These are phyloP conservation scores for Parnassius glacialis DNA, from an alignment of 2,888 invertebrate species.

Conservation along the genomic window DNA sequence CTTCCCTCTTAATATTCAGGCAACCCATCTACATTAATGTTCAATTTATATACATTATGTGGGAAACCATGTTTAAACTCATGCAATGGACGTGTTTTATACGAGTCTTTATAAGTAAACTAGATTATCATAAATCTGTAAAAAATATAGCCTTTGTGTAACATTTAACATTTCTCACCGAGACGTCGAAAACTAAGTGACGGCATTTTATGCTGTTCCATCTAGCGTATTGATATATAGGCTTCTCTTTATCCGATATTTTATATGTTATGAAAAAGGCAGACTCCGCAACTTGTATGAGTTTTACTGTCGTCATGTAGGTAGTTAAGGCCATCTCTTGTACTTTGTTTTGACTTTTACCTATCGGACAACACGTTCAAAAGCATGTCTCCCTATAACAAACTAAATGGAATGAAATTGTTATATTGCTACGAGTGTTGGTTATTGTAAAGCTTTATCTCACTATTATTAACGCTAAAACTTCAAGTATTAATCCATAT, in stretches of 20 bases:
- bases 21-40: slow-evolving; percentile 64
- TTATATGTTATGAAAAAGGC: slow-evolving; percentile 50
- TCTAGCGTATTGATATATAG: slow-evolving; percentile 61
- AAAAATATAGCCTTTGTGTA: slow-evolving; percentile 72
- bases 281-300: slow-evolving; percentile 51
- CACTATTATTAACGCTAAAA: slow-evolving; percentile 53
- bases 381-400: slow-evolving; percentile 43
- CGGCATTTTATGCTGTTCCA: slow-evolving; percentile 64
- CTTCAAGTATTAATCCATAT: slow-evolving; percentile 38
- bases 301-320: slow-evolving; percentile 53
- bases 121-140: slow-evolving; percentile 69
- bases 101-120: slow-evolving; percentile 54
- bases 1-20: slow-evolving; percentile 62
- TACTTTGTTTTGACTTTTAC: slow-evolving; percentile 61
- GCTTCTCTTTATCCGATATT: slow-evolving; percentile 45
- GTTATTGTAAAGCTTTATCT: slow-evolving; percentile 61
- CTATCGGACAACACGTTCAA: slow-evolving; percentile 43
- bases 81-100: slow-evolving; percentile 69
- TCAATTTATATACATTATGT: slow-evolving; percentile 52
- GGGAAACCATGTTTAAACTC: slow-evolving; percentile 52
- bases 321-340: slow-evolving; percentile 72
- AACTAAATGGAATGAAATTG: slow-evolving; percentile 63
- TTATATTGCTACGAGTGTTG: slow-evolving; percentile 53
- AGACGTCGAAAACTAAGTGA: slow-evolving; percentile 58
- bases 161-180: slow-evolving; percentile 50